Evolutionary conservation across 2,113 vertebrate genomes (phyloP), one percentile per base, ranked within the genome.

Genomic region (Sceloporus tristichus): DNA sequence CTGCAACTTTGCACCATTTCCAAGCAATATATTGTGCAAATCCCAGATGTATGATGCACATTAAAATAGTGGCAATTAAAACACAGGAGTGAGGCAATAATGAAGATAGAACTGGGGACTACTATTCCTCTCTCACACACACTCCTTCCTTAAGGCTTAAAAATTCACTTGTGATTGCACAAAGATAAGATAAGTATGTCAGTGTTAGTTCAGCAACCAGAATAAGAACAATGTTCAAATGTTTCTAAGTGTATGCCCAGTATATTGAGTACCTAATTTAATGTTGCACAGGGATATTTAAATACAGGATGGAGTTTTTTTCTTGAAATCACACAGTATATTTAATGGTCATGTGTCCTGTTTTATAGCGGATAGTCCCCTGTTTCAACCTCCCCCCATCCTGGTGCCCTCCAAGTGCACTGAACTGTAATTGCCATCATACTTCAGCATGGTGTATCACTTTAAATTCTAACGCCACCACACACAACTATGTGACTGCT

Each of bases 271-370:
- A 84, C 27, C 29, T 27, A 34, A 19, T 4, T 18, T 14, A 29
- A 74, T 65, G 29, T 18, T 92, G 62, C 74, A 86, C 75, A 91
- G 82, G 87, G 90, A 80, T 62, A 4, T 79, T 53, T 85, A 89
- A 94, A 89, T 85, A 87, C 85, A 88, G 38, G 85, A 85, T 68
- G 1, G 38, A 10, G 66, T 18, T 71, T 73, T 18, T 71, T 65
- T 90, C 91, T 54, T 0, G 1, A 92, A 86, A 86, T 11, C 91
- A 16, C 85, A 92, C 82, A 80, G 29, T 34, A 42, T 29, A 7
- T 54, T 23, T 7, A 42, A 38, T 76, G 40, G 74, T 19, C 6
- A 9, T 9, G 6, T 9, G 21, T 48, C 8, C 40, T 77, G 23
- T 2, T 9, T 25, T 21, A 40, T 3, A 16, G 38, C 21, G 38